These are phyloP conservation scores for Microcebus ravelobensis DNA, from an alignment of 2,113 vertebrate species.

Conservation along the genomic window DNA sequence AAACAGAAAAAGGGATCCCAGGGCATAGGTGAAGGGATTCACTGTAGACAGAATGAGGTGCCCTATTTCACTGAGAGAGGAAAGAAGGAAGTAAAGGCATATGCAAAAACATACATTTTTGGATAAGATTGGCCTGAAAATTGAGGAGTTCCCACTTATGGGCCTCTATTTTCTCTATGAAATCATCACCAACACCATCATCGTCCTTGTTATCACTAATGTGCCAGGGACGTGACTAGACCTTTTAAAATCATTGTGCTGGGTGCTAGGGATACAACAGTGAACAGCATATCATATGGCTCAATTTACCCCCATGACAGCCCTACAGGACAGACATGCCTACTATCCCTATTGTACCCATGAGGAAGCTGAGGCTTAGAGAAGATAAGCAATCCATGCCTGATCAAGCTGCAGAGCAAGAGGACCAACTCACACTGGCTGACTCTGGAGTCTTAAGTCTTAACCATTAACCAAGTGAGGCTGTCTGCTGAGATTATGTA, in stretches of 20 bases:
- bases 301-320: neutral
- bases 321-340: neutral
- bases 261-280: neutral
- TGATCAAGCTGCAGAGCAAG: neutral
- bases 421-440: neutral
- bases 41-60: neutral
- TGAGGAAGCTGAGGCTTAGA: neutral
- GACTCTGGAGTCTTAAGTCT: neutral
- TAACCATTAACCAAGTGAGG: neutral
- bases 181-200: neutral
- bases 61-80: neutral
- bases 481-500: neutral
- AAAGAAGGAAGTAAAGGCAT: neutral
- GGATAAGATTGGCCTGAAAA: neutral
- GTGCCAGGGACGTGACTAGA: neutral
- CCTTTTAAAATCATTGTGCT: neutral
- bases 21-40: neutral
- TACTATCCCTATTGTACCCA: neutral
- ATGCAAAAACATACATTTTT: neutral
- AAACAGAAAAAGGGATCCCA: neutral
- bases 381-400: neutral
- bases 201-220: too few relatives aligned
- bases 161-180: neutral
- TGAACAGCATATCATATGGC: neutral
- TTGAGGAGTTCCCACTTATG: fast-evolving